Percentiles rank a stretch among this genome's conserved stretches.
These are phyloP conservation scores for Dicranocentrus wangi DNA, from an alignment of 2,888 invertebrate genomes.

Conservation along the genomic window DNA sequence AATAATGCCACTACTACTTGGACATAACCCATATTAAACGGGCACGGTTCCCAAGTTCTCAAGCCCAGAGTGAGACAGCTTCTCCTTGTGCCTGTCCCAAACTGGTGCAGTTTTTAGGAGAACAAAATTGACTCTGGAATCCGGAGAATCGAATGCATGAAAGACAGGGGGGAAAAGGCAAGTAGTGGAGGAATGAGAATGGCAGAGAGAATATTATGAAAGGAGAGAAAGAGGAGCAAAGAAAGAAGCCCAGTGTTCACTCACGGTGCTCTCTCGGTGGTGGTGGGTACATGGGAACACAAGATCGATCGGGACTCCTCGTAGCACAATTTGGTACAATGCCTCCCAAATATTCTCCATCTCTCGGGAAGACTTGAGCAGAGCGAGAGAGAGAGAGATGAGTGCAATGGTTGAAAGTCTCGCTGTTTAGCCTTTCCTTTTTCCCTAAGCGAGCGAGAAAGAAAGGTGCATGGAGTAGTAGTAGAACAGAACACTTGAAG, in stretches of 20 bases:
- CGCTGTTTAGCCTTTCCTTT: background rate
- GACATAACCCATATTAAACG: too few relatives aligned
- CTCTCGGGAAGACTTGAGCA: too few relatives aligned
- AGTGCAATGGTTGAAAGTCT: background rate
- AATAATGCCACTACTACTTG: too few relatives aligned
- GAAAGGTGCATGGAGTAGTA: slow-evolving; percentile 23
- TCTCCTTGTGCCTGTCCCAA: slow-evolving; percentile 3
- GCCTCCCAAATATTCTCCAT: too few relatives aligned
- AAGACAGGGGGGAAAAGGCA: too few relatives aligned
- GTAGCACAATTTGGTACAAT: background rate
- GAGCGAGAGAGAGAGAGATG: background rate
- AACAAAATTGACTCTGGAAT: too few relatives aligned
- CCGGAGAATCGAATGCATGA: too few relatives aligned
- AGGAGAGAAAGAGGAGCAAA: background rate
- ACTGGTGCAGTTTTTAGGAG: slow-evolving; percentile 9
- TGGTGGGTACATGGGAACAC: background rate
- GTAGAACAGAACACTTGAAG: background rate
- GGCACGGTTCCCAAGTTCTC: too few relatives aligned
- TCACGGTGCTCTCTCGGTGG: too few relatives aligned
- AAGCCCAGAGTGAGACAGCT: too few relatives aligned
- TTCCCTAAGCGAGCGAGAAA: background rate
- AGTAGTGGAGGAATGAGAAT: too few relatives aligned
- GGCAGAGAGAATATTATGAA: background rate
- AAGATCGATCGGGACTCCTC: slow-evolving; percentile 16
- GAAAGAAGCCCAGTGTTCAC: background rate